phyloP scores from a whole-genome alignment of 92 coral and sea anemone species.

The Anthopleura xanthogrammica region DNA sequence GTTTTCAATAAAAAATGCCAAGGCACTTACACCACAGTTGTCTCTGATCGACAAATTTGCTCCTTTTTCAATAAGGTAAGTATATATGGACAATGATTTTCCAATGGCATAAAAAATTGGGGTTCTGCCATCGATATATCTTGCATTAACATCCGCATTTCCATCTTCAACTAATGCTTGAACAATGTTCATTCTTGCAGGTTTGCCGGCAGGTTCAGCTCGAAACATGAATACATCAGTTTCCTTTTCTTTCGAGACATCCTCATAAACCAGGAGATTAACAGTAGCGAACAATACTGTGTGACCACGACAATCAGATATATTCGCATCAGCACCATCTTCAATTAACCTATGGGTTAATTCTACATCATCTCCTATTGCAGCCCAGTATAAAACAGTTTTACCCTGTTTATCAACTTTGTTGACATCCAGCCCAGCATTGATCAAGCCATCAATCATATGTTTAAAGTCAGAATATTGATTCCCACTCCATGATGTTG shows the following conservation, averaged over 20 bases:
- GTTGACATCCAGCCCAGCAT: background rate
- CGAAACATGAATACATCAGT: background rate
- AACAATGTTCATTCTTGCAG: background rate
- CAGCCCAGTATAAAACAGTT: background rate
- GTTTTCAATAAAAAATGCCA: background rate
- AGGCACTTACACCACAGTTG: background rate
- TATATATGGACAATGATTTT: background rate
- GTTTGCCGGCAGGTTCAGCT: background rate
- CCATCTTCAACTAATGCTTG: background rate
- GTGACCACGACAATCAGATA: background rate
- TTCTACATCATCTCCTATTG: no score
- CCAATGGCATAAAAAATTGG: background rate
- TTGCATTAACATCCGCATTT: constrained; percentile 1
- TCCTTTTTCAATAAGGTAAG: background rate
- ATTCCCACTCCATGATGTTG: no score
- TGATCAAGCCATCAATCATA: background rate
- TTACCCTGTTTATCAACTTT: background rate
- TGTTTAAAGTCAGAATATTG: no score
- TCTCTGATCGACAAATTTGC: background rate
- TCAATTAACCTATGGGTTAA: background rate
- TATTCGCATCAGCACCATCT: background rate
- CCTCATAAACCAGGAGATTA: background rate
- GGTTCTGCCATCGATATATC: background rate
- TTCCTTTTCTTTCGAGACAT: background rate
- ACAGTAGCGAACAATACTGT: constrained; percentile 15